Percentiles rank a stretch among this genome's conserved stretches.
These are phyloP conservation scores for Peromyscus eremicus DNA, from an alignment of 2,797 vertebrate species.

Conservation along the genomic window DNA sequence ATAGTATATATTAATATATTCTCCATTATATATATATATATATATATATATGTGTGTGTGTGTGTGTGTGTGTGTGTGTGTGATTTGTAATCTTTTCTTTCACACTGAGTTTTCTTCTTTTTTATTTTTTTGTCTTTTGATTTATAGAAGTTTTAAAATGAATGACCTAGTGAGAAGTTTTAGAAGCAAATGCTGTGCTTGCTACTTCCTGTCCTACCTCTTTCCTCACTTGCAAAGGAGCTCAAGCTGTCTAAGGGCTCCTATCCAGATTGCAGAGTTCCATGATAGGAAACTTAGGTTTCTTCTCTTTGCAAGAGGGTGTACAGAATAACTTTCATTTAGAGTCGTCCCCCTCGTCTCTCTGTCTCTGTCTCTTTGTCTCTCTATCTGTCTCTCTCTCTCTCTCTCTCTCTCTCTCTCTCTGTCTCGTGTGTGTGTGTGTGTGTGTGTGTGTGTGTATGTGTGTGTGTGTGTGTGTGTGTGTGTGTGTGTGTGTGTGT, in stretches of 20 bases:
- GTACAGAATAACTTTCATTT: background rate
- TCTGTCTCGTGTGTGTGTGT: background rate
- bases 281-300: background rate
- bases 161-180: background rate
- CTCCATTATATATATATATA: background rate
- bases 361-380: background rate
- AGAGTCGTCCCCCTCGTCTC: background rate
- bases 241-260: background rate
- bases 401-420: background rate
- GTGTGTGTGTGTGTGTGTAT: background rate
- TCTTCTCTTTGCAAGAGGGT: background rate
- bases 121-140: conserved; percentile 30
- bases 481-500: background rate
- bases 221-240: background rate
- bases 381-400: background rate
- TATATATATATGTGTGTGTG: background rate
- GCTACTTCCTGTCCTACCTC: background rate
- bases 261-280: background rate
- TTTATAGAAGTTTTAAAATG: background rate
- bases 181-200: background rate
- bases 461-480: background rate
- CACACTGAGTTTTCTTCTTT: background rate
- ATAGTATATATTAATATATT: background rate
- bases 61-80: background rate
- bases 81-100: background rate